Percentiles rank a stretch among this genome's conserved stretches.
These are phyloP conservation scores for Rhinogobio ventralis DNA, from an alignment of 2,797 vertebrate species.

Conservation along the genomic window DNA sequence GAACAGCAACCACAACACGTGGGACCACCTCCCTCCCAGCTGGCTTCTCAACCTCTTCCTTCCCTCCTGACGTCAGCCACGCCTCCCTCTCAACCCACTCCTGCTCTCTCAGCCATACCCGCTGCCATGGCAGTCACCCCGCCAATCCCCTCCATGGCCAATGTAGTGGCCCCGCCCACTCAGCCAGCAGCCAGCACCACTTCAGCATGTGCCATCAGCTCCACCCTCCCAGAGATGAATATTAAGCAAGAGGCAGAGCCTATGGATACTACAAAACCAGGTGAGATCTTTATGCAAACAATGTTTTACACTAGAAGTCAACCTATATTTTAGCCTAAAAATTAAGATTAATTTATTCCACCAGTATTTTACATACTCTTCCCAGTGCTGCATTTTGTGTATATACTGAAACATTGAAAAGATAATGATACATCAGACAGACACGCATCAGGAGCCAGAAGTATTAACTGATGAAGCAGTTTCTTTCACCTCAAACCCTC, in stretches of 20 bases:
- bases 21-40: slow-evolving; percentile 82
- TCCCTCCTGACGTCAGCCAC: slow-evolving; percentile 84
- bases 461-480: background rate
- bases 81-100: slow-evolving; percentile 87
- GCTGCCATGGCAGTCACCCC: slow-evolving; percentile 85
- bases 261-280: slow-evolving; percentile 85
- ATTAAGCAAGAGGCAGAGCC: slow-evolving; percentile 92
- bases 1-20: slow-evolving; percentile 81
- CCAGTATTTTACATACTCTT: background rate
- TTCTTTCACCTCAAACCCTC: background rate
- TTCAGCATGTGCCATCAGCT: slow-evolving; percentile 82
- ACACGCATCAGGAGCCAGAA: background rate
- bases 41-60: slow-evolving; percentile 86
- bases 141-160: slow-evolving; percentile 84
- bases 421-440: background rate
- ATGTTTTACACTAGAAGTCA: background rate
- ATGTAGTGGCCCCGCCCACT: slow-evolving; percentile 86
- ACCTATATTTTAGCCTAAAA: background rate
- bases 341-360: background rate
- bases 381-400: background rate
- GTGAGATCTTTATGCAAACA: slow-evolving; percentile 57
- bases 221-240: slow-evolving; percentile 87
- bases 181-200: slow-evolving; percentile 85
- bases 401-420: background rate
- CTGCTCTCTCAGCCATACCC: slow-evolving; percentile 83